Percentiles rank a stretch among this genome's conserved stretches.
These are phyloP conservation scores for Crocallis elinguaria DNA, from an alignment of 2,888 invertebrate genomes.

Conservation along the genomic window DNA sequence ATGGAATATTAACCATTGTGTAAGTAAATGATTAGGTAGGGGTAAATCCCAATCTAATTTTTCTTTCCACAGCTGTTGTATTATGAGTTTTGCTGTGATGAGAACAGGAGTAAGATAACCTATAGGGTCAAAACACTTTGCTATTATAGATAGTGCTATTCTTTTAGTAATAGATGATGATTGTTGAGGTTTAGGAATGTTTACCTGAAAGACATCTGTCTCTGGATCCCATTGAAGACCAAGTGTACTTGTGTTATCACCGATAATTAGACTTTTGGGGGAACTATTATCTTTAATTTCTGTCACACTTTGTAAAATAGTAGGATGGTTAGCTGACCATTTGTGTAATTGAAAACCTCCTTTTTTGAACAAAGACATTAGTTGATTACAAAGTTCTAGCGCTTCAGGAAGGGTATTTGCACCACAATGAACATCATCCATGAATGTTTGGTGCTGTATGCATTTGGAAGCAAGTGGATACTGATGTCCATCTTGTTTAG, in stretches of 20 bases:
- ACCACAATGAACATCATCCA: conserved; percentile 4
- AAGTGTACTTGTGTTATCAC: conserved; percentile 6
- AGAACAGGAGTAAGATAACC: not conserved
- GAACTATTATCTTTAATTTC: not conserved
- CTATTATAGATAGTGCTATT: not conserved
- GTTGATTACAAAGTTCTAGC: too few relatives aligned
- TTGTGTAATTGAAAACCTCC: conserved; percentile 15
- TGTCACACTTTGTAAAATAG: not conserved
- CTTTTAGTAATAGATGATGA: not conserved
- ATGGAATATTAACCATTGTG: too few relatives aligned
- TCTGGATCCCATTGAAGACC: conserved; percentile 1
- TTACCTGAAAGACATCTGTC: not conserved
- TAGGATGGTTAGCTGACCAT: conserved; percentile 1
- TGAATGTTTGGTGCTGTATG: not conserved
- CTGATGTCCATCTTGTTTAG: too few relatives aligned
- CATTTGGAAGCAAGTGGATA: not conserved
- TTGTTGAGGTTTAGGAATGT: not conserved
- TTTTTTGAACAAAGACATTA: too few relatives aligned
- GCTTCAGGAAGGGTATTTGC: too few relatives aligned
- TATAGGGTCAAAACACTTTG: not conserved
- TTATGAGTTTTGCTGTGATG: not conserved
- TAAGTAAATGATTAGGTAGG: not conserved
- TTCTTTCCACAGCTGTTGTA: conserved; percentile 7
- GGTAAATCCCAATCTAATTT: not conserved
- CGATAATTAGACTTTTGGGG: conserved; percentile 1